Evolutionary conservation across 2,888 invertebrate species (phyloP), one percentile per base, ranked within the genome.

Genomic region (Macropis europaea): DNA sequence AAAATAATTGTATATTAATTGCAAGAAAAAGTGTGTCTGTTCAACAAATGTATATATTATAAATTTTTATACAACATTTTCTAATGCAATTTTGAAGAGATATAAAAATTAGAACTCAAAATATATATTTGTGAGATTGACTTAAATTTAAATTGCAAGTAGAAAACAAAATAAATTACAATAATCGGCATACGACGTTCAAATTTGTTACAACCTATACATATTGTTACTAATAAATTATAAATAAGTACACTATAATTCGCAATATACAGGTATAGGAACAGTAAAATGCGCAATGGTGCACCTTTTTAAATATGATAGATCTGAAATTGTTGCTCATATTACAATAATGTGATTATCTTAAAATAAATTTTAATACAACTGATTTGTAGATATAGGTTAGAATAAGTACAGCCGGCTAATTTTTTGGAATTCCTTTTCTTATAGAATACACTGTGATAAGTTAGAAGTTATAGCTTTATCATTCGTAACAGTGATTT

Each of bases 241-340:
- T n/a, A 17, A 40, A 22, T n/a, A 19, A 40, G 9, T 7, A 11
- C 7, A 15, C 42, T 17, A 6, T 34, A 28, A 36, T n/a, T n/a
- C n/a, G n/a, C n/a, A n/a, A n/a, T n/a, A n/a, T n/a, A n/a, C n/a
- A 34, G 6, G 24, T 32, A 13, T 53, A n/a, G 11, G 28, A 3
- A 1, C 47, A 53, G 28, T 38, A 3, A 38, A 19, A 61, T 5
- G 13, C 3, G 43, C 15, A 19, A 53, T 26, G 19, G 30, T 3
- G 24, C 62, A 77, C 77, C 80, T 79, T 80, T 59, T 42, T 60
- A 19, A 68, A 61, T 56, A 77, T 72, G 22, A 32, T 2, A 42
- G 34, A 28, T 42, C 72, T 76, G 0, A 72, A 32, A 50, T n/a
- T 64, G 6, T 68, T 68, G 36, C 80, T 77, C 77, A 77, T 77